Evolutionary conservation across 2,797 vertebrate species (phyloP), one percentile per base, ranked within the genome.

Genomic region (Danio kyathit): DNA sequence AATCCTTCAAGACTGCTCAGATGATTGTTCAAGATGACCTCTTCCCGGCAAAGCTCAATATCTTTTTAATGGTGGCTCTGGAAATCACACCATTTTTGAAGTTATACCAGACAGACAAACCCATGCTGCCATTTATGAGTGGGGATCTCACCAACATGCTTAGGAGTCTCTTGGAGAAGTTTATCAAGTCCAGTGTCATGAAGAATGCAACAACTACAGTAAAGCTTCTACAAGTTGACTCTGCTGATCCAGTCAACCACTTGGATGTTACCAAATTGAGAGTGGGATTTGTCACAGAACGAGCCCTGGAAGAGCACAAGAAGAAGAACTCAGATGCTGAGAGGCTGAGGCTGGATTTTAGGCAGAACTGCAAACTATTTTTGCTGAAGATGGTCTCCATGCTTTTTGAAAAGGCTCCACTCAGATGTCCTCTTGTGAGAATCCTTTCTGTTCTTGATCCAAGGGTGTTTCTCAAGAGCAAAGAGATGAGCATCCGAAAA

Each of bases 151-250:
- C 66, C 4, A 64, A 73, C 48, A 76, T 82, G 29, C 49, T 82
- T 11, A 80, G 52, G 57, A 73, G 76, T 73, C 72, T 79, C 21
- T 14, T 70, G 69, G 51, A 79, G 49, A 82, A 76, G 76, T 85
- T 79, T 46, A 57, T 85, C 49, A 71, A 72, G 57, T 70, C 57
- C 13, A 66, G 49, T 74, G 64, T 85, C 56, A 85, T 79, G 65
- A 73, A 79, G 46, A 72, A 38, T 71, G 65, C 83, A 79, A 76
- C 65, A 7, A 75, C 41, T 14, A 3, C 71, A 5, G 0, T 84
- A 63, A 82, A 84, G 65, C 73, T 83, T 66, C 64, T 83, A 0
- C 29, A 87, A 82, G 61, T 83, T 77, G 70, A 83, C 75, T 66
- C 82, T 81, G 54, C 41, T 44, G 13, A 76, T 46, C 17, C 66